These are phyloP conservation scores for Drosophila lacertosa DNA, from an alignment of 1,140 invertebrate species.

Conservation along the genomic window DNA sequence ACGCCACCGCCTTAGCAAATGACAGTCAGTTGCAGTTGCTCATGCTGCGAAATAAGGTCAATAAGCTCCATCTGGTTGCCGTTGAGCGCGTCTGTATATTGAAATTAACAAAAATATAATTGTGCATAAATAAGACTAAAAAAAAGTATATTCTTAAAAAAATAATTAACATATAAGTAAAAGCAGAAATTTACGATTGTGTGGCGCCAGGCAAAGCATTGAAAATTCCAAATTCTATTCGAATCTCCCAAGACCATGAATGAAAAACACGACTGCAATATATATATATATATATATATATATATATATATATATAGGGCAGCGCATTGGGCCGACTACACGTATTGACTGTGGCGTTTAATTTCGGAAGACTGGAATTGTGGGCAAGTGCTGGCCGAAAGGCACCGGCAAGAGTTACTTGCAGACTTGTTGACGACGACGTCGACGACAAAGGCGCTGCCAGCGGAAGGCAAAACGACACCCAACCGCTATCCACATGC, in stretches of 20 bases:
- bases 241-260: not conserved
- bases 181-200: constrained; percentile 31
- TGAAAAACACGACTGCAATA: not conserved
- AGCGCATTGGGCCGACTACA: not conserved
- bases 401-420: constrained; percentile 3
- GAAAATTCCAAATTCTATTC: constrained; percentile 9
- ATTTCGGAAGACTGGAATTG: constrained; percentile 5
- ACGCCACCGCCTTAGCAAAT: not conserved
- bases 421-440: constrained; percentile 62
- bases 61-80: constrained; percentile 18
- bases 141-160: no score
- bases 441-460: not conserved
- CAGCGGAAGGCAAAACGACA: constrained; percentile 61
- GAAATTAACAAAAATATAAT: constrained; percentile 54
- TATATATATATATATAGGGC: no score
- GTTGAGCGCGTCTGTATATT: constrained; percentile 6
- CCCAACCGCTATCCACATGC: constrained; percentile 18
- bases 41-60: constrained; percentile 69
- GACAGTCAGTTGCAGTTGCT: constrained; percentile 43
- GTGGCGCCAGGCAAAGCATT: constrained; percentile 50
- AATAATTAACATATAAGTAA: constrained; percentile 56
- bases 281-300: no score
- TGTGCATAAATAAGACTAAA: constrained; percentile 50
- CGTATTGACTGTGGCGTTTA: constrained; percentile 6
- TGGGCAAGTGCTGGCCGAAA: not conserved